Evolutionary conservation across 2,113 vertebrate species (phyloP).

Genomic region (Alouatta palliata): DNA sequence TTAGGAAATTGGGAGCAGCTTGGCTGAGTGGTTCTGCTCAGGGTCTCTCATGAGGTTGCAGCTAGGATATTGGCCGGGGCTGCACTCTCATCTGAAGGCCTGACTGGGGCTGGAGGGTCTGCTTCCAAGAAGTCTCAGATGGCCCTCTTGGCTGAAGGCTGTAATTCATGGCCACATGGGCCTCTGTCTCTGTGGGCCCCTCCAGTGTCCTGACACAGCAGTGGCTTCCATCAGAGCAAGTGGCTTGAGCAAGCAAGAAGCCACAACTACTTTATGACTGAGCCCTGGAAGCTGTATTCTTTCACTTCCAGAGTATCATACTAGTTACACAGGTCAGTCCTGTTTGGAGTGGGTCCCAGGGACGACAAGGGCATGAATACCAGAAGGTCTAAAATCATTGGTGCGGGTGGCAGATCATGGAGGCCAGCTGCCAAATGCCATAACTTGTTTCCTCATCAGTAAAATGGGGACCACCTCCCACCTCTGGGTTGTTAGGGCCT

Average conservation of each 20-base stretch:
- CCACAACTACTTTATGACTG: neutral
- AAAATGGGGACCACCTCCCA: neutral
- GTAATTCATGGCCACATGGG: fast-evolving
- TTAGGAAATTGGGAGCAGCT: neutral
- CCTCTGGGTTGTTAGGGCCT: neutral
- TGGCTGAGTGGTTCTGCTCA: neutral
- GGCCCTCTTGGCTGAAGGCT: neutral
- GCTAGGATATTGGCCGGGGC: fast-evolving
- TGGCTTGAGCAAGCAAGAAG: neutral
- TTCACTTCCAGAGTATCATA: fast-evolving
- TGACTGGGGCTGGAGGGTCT: neutral
- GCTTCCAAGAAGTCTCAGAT: neutral
- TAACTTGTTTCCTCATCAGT: neutral
- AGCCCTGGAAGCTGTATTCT: neutral
- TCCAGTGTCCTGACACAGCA: fast-evolving
- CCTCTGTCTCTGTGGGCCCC: neutral
- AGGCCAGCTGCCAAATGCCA: neutral
- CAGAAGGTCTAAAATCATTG: neutral
- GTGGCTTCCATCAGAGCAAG: neutral
- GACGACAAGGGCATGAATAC: fast-evolving
- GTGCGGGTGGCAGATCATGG: neutral
- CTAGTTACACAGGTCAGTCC: neutral
- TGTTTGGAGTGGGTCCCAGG: neutral
- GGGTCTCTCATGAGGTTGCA: fast-evolving
- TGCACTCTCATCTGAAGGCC: neutral